A percentile compares a stretch with the other conserved stretches of the same genome.
Conservation (phyloP, 2,888 invertebrate genomes). For the Scaptomyza parva region DNA sequence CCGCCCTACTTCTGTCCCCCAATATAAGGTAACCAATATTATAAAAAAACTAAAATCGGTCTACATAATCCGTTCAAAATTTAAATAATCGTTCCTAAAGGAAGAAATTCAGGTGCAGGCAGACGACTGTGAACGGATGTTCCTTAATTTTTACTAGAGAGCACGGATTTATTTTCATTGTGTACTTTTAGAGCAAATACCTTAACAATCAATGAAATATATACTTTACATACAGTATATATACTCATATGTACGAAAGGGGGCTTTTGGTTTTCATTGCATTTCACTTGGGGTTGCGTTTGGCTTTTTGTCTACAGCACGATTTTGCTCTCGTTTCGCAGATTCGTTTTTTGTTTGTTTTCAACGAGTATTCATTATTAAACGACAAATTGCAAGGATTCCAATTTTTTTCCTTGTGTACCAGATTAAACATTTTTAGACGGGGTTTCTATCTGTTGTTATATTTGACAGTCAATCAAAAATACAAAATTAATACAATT, state of each 20-base stretch:
- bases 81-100: too few relatives aligned
- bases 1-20: too few relatives aligned
- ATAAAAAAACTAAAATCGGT: too few relatives aligned
- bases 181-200: too few relatives aligned
- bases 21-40: too few relatives aligned
- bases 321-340: slow-evolving; percentile 39
- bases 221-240: too few relatives aligned
- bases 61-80: too few relatives aligned
- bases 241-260: neutral
- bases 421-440: slow-evolving; percentile 57
- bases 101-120: too few relatives aligned
- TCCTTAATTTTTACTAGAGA: too few relatives aligned
- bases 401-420: slow-evolving; percentile 51
- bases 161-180: too few relatives aligned
- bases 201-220: neutral
- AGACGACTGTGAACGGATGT: too few relatives aligned
- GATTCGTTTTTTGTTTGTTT: slow-evolving; percentile 65
- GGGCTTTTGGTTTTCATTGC: neutral
- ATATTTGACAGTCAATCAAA: slow-evolving; percentile 20
- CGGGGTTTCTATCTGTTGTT: slow-evolving; percentile 27
- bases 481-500: neutral
- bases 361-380: slow-evolving; percentile 60
- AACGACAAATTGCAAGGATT: slow-evolving; percentile 72
- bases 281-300: slow-evolving; percentile 47
- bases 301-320: slow-evolving; percentile 50